Base-by-base conservation (phyloP, 35 echinoderm and acorn worm genomes). In the Apostichopus californicus region DNA sequence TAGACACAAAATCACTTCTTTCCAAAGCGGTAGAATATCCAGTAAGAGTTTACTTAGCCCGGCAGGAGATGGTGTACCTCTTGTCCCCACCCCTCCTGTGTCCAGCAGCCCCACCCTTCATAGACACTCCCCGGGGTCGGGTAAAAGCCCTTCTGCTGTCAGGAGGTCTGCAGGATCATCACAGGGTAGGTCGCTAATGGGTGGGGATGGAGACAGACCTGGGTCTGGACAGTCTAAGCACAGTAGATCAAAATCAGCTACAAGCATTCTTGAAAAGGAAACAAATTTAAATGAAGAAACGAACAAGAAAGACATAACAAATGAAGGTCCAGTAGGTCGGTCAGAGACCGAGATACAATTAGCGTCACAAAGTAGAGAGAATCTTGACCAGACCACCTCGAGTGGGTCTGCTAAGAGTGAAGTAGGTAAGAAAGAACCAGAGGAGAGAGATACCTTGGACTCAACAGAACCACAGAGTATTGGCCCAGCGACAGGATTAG, bases 161-260 rank as follows among this genome's bases (percentile, higher is more conserved):
- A 68, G 11, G 63, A 66, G 15, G 64, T 68, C 64, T 68, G 64
- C 5, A 0, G 64, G 64, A 68, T 68, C 64, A 9, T 14, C 18
- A 68, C 64, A 18, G 18, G 64, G 18, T 68, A 18, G 64, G 11
- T 0, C 34, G 1, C 28, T 34, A 34, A 68, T 14, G 12, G 25
- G 13, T 8, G 25, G 22, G 22, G 22, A 14, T 21, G 78, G 12
- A 54, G 78, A 34, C 13, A 80, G 78, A 25, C 53, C 78, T 9
- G 26, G 53, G 21, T 80, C 78, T 26, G 53, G 22, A 80, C 11
- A 13, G 26, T 80, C 78, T 8, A 46, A 12, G 5, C 78, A 80
- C 34, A 80, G 78, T 80, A 26, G 78, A 80, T 26, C 78, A 80
- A 80, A 80, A 80, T 80, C 78, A 52, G 78, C 78, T 34, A 24